Base-by-base conservation (phyloP, 1,140 invertebrate genomes). In the Eurosta solidaginis region DNA sequence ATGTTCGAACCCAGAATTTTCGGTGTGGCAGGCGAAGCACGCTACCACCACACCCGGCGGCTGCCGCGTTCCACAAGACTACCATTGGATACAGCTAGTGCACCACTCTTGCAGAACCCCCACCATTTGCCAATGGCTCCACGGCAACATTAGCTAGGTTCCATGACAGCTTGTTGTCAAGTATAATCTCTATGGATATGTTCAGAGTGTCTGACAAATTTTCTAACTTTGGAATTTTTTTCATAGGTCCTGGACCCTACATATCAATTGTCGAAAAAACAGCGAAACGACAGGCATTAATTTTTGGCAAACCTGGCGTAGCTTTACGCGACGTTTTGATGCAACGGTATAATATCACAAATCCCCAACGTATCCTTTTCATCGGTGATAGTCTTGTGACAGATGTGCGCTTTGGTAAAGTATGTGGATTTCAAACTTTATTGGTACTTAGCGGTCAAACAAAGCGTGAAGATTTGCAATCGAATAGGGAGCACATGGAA, bases 331-430 rank as follows among this genome's bases (percentile, higher is more conserved):
- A 87, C 50, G 81, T 87, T 3, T 49, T 90, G 17, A 77, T 85
- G 3, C 22, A 86, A 3, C 85, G 87, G 3, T 90, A 88, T 27
- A 83, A 88, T 0, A 81, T 90, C 9, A 85, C 82, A 0, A 84
- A 91, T 77, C 85, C 90, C 0, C 83, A 82, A 36, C 88, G 89
- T 78, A 90, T 91, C 7, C 87, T 92, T 17, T 91, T 92, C 63
- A 89, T 92, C 78, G 91, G 91, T 22, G 91, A 92, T 52, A 90
- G 90, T 87, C 90, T 91, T 25, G 85, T 88, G 36, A 88, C 89
- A 79, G 91, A 92, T 76, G 88, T 92, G 14, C 88, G 88, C 10
- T 90, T 92, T 42, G 91, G 88, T 0, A 88, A 86, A 22, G 81
- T 88, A 20, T 88, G 88, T 7, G 90, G 90, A 33, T 92, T 91